Evolutionary conservation across 1,140 invertebrate genomes (phyloP).

Genomic region (Temnothorax nylanderi): DNA sequence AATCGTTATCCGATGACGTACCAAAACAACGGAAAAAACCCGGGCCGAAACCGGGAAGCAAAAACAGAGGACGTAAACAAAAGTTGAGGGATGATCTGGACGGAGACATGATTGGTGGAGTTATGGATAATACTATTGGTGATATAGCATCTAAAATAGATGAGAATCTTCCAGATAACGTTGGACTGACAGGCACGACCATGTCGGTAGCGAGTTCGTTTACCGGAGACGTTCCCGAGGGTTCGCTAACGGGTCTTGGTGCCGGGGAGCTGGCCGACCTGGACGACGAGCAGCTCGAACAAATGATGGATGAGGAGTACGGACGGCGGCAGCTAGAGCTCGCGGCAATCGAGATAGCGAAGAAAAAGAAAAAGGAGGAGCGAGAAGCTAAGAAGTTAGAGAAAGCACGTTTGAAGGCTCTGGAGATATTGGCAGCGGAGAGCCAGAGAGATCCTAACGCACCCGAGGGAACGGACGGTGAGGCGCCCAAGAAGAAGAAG

Average conservation of each 20-base stretch:
- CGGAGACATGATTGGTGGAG: constrained; percentile 69
- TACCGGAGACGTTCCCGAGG: constrained; percentile 75
- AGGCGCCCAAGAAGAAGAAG: constrained; percentile 83
- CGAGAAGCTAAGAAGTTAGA: constrained; percentile 87
- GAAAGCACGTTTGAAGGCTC: constrained; percentile 87
- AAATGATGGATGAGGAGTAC: constrained; percentile 88
- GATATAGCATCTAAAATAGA: constrained; percentile 72
- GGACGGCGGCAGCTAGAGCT: constrained; percentile 86
- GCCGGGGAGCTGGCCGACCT: constrained; percentile 85
- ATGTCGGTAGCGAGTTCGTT: constrained; percentile 75
- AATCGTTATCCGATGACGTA: constrained; percentile 76
- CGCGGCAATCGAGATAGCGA: constrained; percentile 86
- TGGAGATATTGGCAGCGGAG: constrained; percentile 83
- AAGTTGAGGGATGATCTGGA: constrained; percentile 79
- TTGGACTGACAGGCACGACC: constrained; percentile 62
- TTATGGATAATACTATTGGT: constrained; percentile 75
- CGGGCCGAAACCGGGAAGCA: constrained; percentile 84
- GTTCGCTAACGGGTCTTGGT: constrained; percentile 81
- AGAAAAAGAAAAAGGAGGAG: constrained; percentile 87
- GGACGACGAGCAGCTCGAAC: constrained; percentile 87
- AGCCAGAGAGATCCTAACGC: constrained; percentile 79
- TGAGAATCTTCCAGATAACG: constrained; percentile 74
- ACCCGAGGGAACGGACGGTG: constrained; percentile 79
- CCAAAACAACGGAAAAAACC: constrained; percentile 83
- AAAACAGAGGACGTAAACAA: constrained; percentile 78